phyloP scores from a whole-genome alignment of 2,797 vertebrate genomes.

The Danio albolineatus region DNA sequence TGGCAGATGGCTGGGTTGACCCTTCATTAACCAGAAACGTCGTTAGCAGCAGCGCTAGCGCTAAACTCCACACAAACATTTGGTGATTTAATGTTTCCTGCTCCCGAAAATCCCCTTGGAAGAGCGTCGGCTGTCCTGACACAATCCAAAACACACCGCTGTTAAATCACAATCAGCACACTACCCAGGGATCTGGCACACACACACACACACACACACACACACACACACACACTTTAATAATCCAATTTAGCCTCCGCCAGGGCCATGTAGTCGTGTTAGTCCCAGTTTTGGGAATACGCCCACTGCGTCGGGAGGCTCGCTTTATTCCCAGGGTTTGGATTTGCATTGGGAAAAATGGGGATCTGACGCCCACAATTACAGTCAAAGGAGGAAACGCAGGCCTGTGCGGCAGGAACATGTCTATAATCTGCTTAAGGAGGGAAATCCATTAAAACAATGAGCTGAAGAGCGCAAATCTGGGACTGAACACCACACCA shows the following conservation, averaged over 20 bases:
- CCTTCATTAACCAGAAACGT: constrained; percentile 68
- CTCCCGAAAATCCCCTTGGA: constrained; percentile 49
- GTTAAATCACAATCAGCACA: constrained; percentile 79
- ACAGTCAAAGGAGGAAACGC: constrained; percentile 67
- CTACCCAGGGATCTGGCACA: constrained; percentile 78
- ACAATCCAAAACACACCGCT: constrained; percentile 57
- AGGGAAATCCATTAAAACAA: constrained; percentile 74
- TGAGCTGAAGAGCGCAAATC: constrained; percentile 54
- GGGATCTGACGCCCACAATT: constrained; percentile 76
- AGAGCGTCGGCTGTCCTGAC: constrained; percentile 33
- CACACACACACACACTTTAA: constrained; percentile 73
- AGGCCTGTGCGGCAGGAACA: constrained; percentile 59
- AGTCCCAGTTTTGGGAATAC: constrained; percentile 75
- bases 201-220: constrained; percentile 58
- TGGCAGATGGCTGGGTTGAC: constrained; percentile 70
- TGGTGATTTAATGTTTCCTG: constrained; percentile 65
- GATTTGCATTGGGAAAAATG: constrained; percentile 83
- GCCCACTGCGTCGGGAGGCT: constrained; percentile 78
- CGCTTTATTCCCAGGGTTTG: constrained; percentile 77
- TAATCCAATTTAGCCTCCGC: constrained; percentile 79
- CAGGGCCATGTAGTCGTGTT: constrained; percentile 69
- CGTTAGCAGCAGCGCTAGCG: constrained; percentile 65
- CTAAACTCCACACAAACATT: constrained; percentile 64
- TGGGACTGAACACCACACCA: too few relatives aligned
- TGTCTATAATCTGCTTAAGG: constrained; percentile 75